phyloP scores from a whole-genome alignment of 1,140 invertebrate genomes.

The Elysia chlorotica region DNA sequence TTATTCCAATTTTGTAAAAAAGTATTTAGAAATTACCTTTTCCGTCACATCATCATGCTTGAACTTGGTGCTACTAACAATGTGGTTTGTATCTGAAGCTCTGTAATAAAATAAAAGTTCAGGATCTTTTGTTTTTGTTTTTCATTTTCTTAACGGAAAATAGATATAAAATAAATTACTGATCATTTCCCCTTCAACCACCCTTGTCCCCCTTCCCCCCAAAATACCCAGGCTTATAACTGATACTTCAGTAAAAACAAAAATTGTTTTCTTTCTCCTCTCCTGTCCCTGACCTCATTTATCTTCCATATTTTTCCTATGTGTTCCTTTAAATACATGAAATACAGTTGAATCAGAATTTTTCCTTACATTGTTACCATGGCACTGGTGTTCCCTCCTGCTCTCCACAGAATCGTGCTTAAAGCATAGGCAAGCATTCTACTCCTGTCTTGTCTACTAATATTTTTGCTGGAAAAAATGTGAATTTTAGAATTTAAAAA shows the following conservation, averaged over 20 bases:
- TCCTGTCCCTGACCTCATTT: too few relatives aligned
- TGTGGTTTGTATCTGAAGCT: conserved; percentile 41
- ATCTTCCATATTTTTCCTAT: too few relatives aligned
- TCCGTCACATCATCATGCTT: conserved; percentile 61
- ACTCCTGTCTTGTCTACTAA: conserved; percentile 39
- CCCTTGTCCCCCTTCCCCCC: too few relatives aligned
- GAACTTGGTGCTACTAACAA: conserved; percentile 50
- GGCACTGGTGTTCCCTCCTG: conserved; percentile 53
- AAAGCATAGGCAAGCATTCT: conserved; percentile 58
- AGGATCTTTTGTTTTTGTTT: not conserved
- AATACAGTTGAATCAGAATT: not conserved
- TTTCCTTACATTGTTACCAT: conserved; percentile 54
- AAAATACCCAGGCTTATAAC: too few relatives aligned
- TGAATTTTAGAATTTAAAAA: not conserved
- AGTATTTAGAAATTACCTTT: conserved; percentile 54
- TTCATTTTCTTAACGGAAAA: not conserved
- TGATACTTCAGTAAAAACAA: too few relatives aligned
- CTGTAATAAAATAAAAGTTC: conserved; percentile 32
- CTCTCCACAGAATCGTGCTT: conserved; percentile 63
- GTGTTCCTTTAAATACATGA: not conserved
- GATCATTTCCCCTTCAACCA: not conserved
- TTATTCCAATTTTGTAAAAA: conserved; percentile 9
- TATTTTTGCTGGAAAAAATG: conserved; percentile 8
- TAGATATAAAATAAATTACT: not conserved
- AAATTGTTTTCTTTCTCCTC: too few relatives aligned